Evolutionary conservation across 2,888 invertebrate genomes (phyloP).

Genomic region (Hirtodrosophila confusa): DNA sequence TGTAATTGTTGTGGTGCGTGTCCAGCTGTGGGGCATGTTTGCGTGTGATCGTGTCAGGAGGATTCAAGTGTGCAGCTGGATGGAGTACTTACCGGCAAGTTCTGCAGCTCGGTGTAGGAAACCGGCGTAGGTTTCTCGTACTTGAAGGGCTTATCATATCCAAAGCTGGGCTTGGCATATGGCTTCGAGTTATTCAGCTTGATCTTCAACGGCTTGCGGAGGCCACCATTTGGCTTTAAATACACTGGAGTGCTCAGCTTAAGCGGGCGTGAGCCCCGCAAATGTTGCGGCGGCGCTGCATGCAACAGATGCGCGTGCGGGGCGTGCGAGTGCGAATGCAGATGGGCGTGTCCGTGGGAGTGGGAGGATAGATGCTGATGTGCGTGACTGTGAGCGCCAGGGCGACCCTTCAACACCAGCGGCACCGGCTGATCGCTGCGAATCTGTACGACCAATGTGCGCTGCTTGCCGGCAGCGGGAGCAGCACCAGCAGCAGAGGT

Average conservation of each 20-base stretch:
- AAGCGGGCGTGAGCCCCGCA: conserved; percentile 58
- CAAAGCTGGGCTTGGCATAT: conserved; percentile 65
- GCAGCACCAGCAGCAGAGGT: conserved; percentile 9
- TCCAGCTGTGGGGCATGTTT: conserved; percentile 72
- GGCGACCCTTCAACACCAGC: conserved; percentile 80
- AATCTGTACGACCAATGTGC: conserved; percentile 83
- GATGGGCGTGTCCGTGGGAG: conserved; percentile 39
- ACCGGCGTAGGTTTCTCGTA: conserved; percentile 81
- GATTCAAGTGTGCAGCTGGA: background rate
- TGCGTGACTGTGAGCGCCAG: conserved; percentile 49
- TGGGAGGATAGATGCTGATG: conserved; percentile 42
- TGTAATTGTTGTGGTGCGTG: conserved; percentile 84
- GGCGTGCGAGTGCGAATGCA: conserved; percentile 44
- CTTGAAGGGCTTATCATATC: conserved; percentile 81
- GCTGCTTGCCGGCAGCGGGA: conserved; percentile 60
- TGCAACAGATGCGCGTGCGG: conserved; percentile 55
- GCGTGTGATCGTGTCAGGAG: conserved; percentile 18
- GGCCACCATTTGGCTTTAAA: conserved; percentile 51
- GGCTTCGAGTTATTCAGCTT: conserved; percentile 79
- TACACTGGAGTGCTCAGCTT: conserved; percentile 65
- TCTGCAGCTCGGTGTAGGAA: conserved; percentile 73
- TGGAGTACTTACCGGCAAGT: conserved; percentile 76
- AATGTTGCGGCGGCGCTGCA: conserved; percentile 42
- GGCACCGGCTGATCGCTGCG: conserved; percentile 83
- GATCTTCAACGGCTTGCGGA: conserved; percentile 82